Evolutionary conservation across 2,888 invertebrate species (phyloP).

Genomic region (Spicauda simplicius): DNA sequence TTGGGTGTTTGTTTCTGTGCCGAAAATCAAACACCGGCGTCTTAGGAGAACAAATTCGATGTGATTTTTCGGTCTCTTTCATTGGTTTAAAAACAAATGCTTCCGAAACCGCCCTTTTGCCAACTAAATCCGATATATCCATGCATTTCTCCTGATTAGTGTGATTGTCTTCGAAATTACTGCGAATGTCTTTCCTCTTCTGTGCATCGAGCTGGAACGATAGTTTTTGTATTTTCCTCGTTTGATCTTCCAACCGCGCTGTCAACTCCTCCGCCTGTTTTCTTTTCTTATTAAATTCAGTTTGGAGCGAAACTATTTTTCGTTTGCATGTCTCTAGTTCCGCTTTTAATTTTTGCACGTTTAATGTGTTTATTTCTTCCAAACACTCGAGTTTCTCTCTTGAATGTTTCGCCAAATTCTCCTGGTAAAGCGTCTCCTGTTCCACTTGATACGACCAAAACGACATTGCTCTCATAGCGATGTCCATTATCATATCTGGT

Average conservation of each 20-base stretch:
- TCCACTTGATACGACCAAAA: conserved; percentile 83
- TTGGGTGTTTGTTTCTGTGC: conserved; percentile 53
- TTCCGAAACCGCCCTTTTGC: conserved; percentile 63
- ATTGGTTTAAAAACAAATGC: conserved; percentile 72
- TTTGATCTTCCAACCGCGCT: conserved; percentile 72
- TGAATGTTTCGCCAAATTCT: conserved; percentile 75
- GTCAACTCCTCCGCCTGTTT: conserved; percentile 76
- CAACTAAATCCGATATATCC: conserved; percentile 75
- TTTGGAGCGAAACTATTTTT: conserved; percentile 71
- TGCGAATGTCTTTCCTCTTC: conserved; percentile 70
- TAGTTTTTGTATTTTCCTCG: conserved; percentile 76
- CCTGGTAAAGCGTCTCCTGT: conserved; percentile 80
- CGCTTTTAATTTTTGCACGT: conserved; percentile 75
- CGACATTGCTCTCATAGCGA: conserved; percentile 82
- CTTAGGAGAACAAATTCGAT: conserved; percentile 65
- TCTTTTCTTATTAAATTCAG: conserved; percentile 72
- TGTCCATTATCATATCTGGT: conserved; percentile 82
- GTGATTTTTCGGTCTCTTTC: conserved; percentile 63
- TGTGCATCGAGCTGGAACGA: conserved; percentile 74
- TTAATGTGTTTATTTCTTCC: conserved; percentile 75
- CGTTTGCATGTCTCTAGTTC: conserved; percentile 78
- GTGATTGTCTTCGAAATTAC: conserved; percentile 55
- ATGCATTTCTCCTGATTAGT: conserved; percentile 67
- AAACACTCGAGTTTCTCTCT: conserved; percentile 75
- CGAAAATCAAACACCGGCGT: conserved; percentile 78